phyloP scores from a whole-genome alignment of 2,888 invertebrate species.

The Temnothorax unifasciatus region DNA sequence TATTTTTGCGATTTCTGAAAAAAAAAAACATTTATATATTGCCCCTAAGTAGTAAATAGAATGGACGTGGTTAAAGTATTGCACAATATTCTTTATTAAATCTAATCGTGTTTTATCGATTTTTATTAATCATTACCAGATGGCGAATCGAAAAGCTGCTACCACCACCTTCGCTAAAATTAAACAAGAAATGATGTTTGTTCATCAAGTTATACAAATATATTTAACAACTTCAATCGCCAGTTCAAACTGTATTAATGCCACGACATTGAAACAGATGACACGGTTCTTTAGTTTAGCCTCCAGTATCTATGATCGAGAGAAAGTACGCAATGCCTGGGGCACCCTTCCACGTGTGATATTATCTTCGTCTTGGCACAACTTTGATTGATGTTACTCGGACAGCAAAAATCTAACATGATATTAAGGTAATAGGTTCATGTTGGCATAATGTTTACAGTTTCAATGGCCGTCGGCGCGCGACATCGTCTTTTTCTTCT shows the following conservation, averaged over 20 bases:
- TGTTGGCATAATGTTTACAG: constrained; percentile 38
- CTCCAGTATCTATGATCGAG: constrained; percentile 33
- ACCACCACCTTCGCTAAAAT: neutral
- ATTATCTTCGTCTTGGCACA: constrained; percentile 38
- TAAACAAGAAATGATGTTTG: constrained; percentile 5
- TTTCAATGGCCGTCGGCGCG: constrained; percentile 14
- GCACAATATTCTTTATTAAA: neutral
- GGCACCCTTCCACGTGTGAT: constrained; percentile 17
- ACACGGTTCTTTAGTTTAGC: constrained; percentile 33
- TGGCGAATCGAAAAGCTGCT: neutral
- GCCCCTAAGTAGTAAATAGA: neutral
- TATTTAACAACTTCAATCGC: neutral
- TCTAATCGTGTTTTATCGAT: neutral
- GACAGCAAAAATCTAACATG: constrained; percentile 38
- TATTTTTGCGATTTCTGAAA: neutral
- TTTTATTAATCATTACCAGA: neutral
- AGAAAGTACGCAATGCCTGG: constrained; percentile 35
- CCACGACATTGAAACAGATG: constrained; percentile 23
- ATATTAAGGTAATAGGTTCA: constrained; percentile 30
- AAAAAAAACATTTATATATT: neutral
- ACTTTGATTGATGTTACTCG: constrained; percentile 47
- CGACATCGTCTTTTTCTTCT: neutral
- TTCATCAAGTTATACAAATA: neutral
- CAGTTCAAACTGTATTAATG: neutral
- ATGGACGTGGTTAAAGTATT: neutral